phyloP scores from a whole-genome alignment of 2,113 vertebrate species.

The Equus quagga region DNA sequence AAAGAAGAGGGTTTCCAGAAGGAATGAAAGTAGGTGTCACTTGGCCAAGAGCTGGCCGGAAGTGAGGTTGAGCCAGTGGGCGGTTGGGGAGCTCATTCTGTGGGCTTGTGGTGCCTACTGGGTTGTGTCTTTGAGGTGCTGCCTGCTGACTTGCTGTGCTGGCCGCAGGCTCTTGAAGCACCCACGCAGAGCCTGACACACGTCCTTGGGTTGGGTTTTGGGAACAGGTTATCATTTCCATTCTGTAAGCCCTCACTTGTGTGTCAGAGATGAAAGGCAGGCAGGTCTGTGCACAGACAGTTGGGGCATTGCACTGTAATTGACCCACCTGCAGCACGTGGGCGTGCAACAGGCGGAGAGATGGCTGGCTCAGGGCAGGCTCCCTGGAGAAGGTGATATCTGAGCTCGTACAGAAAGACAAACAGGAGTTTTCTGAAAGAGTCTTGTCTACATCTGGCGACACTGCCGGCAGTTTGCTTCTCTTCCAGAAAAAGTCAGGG shows the following conservation, averaged over 20 bases:
- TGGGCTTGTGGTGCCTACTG: accelerated
- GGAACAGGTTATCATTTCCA: neutral
- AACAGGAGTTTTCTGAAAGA: neutral
- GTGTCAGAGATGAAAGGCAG: neutral
- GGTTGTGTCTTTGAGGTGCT: accelerated
- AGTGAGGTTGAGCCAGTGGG: accelerated
- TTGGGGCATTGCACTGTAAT: neutral
- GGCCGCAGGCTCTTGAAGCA: neutral
- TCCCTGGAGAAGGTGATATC: neutral
- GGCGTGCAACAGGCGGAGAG: too few relatives aligned
- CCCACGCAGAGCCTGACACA: accelerated
- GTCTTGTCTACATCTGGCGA: neutral
- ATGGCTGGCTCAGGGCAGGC: neutral
- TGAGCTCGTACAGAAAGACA: neutral
- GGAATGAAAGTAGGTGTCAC: neutral
- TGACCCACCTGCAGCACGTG: neutral
- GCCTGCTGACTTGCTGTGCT: neutral
- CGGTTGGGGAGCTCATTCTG: neutral
- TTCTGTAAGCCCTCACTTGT: neutral
- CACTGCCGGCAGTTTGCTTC: neutral
- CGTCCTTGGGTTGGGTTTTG: neutral
- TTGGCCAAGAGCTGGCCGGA: neutral
- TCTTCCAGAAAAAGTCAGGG: neutral
- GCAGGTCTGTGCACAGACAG: neutral
- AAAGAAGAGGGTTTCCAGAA: neutral